phyloP scores from a whole-genome alignment of 2,113 vertebrate genomes.

The Ursus arctos region DNA sequence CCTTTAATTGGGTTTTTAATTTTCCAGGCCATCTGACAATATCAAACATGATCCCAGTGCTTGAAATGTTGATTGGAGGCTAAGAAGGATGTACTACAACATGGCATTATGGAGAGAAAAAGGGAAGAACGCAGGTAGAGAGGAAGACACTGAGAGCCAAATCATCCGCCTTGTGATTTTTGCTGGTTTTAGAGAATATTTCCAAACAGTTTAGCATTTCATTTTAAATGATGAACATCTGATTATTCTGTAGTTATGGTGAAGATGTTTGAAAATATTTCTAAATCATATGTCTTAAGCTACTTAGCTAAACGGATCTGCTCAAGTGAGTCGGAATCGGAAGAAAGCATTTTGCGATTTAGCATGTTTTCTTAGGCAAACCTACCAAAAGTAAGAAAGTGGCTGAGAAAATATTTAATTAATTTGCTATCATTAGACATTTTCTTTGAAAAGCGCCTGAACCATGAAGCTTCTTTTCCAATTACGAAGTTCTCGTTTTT shows the following conservation, averaged over 20 bases:
- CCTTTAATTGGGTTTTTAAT: constrained; percentile 99
- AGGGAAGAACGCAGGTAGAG: constrained; percentile 88
- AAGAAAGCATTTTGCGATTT: constrained; percentile 75
- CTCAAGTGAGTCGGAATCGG: constrained; percentile 77
- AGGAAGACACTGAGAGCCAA: constrained; percentile 85
- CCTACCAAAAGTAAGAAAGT: constrained; percentile 47
- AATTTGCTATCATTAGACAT: constrained; percentile 43
- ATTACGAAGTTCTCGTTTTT: constrained; percentile 73
- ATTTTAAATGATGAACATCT: constrained; percentile 76
- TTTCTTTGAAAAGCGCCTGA: constrained; percentile 68
- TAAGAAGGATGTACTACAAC: constrained; percentile 94
- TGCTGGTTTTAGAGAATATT: constrained; percentile 77
- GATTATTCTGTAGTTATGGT: constrained; percentile 78
- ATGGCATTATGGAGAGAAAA: constrained; percentile 90
- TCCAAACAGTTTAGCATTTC: constrained; percentile 77
- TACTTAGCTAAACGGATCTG: constrained; percentile 80
- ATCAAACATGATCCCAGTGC: constrained; percentile 99
- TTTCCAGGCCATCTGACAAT: constrained; percentile 99
- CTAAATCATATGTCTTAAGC: constrained; percentile 73
- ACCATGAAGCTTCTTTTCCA: constrained; percentile 54
- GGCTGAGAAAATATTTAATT: constrained; percentile 74
- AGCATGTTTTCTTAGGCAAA: constrained; percentile 69
- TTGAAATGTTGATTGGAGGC: constrained; percentile 96
- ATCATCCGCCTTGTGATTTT: constrained; percentile 77
- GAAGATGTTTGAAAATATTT: constrained; percentile 80